phyloP scores from a whole-genome alignment of 2,888 invertebrate species.

The Yponomeuta sedellus region DNA sequence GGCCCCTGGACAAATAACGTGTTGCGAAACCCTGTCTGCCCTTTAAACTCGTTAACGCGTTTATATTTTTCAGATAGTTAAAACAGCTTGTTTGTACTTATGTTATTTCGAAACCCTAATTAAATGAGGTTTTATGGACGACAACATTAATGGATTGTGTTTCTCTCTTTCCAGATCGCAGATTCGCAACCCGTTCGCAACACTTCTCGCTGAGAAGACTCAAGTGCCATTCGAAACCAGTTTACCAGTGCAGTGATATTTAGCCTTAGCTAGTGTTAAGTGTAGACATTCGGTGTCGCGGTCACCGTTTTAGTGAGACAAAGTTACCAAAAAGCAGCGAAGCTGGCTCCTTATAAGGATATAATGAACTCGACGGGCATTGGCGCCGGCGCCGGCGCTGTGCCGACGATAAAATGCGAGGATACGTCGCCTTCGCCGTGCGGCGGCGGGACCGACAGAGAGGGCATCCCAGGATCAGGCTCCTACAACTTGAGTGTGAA shows the following conservation, averaged over 20 bases:
- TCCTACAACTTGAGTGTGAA: conserved; percentile 86
- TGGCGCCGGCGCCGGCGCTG: conserved; percentile 61
- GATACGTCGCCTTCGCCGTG: conserved; percentile 61
- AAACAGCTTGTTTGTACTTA: conserved; percentile 9
- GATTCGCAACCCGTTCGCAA: conserved; percentile 60
- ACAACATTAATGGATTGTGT: conserved; percentile 17
- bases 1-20: conserved; percentile 32
- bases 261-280: conserved; percentile 44
- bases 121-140: not conserved
- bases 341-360: conserved; percentile 75
- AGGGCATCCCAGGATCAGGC: conserved; percentile 23
- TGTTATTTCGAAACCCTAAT: not conserved
- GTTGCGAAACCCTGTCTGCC: conserved; percentile 49
- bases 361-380: conserved; percentile 72
- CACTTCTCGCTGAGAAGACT: conserved; percentile 57
- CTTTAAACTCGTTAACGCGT: conserved; percentile 28
- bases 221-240: conserved; percentile 72
- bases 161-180: conserved; percentile 46
- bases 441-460: conserved; percentile 38
- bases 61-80: conserved; percentile 11
- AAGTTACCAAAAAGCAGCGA: conserved; percentile 70
- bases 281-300: conserved; percentile 31
- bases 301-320: conserved; percentile 49
- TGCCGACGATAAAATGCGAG: conserved; percentile 71
- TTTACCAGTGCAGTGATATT: conserved; percentile 74